Conservation (phyloP, 2,888 invertebrate species). For the Brenthis daphne region DNA sequence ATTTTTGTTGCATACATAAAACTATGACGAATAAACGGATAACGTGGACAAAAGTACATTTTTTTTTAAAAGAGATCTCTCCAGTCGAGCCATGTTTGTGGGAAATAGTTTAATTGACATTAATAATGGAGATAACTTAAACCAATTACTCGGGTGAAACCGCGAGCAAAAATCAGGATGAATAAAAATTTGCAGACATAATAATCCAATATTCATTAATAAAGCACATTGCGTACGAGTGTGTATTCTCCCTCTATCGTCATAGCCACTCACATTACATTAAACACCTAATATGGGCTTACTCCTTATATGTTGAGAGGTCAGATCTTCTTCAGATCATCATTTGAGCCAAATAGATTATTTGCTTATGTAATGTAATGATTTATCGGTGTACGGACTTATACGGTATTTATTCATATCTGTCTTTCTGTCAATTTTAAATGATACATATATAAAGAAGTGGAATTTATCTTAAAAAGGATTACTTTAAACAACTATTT, state of each 20-base stretch:
- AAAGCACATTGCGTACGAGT: conserved; percentile 23
- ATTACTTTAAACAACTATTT: too few relatives aligned
- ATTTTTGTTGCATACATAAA: too few relatives aligned
- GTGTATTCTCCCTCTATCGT: conserved; percentile 28
- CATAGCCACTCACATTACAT: conserved; percentile 28
- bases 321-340: conserved; percentile 42
- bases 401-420: conserved; percentile 1
- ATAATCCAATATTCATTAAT: not conserved
- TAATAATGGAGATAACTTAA: too few relatives aligned
- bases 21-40: too few relatives aligned
- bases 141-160: too few relatives aligned
- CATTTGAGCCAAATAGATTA: conserved; percentile 41
- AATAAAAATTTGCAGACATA: not conserved
- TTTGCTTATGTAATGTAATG: conserved; percentile 26
- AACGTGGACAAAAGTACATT: too few relatives aligned
- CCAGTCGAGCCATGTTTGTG: too few relatives aligned
- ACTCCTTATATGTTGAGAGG: conserved; percentile 43
- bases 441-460: too few relatives aligned
- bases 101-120: too few relatives aligned
- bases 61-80: too few relatives aligned
- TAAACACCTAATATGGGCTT: conserved; percentile 36
- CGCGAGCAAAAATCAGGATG: not conserved
- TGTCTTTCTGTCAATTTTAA: too few relatives aligned
- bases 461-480: too few relatives aligned
- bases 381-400: conserved; percentile 6